A percentile compares a stretch with the other conserved stretches of the same genome.
These are phyloP conservation scores for Nysson spinosus DNA, from an alignment of 2,888 invertebrate species.

Conservation along the genomic window DNA sequence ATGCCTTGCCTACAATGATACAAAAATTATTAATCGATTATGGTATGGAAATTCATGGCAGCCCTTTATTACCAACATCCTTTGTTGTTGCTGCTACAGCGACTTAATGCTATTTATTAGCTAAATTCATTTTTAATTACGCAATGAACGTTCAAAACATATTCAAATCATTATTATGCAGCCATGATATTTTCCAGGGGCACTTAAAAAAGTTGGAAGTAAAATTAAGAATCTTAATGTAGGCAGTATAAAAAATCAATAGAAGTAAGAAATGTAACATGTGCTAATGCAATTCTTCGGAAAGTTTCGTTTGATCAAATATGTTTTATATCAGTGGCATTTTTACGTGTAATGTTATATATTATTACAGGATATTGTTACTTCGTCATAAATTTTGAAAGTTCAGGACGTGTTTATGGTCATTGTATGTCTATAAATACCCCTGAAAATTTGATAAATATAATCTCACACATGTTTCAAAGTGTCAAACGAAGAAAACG, in stretches of 20 bases:
- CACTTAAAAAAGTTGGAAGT: constrained; percentile 10
- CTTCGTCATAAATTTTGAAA: no score
- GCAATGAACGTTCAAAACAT: constrained; percentile 8
- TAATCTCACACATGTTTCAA: constrained; percentile 11
- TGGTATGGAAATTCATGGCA: constrained; percentile 31
- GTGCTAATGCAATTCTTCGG: constrained; percentile 26
- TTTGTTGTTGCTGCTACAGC: no score
- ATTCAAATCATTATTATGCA: constrained; percentile 1
- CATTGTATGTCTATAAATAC: background rate
- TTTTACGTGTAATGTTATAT: background rate
- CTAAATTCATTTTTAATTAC: background rate
- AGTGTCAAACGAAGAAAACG: constrained; percentile 25
- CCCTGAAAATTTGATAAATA: constrained; percentile 5
- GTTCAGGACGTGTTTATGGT: background rate
- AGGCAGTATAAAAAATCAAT: constrained; percentile 13
- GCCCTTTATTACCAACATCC: no score
- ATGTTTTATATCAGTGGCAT: background rate
- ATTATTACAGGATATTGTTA: no score
- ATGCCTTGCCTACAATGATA: constrained; percentile 56
- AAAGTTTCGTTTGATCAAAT: background rate
- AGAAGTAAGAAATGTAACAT: constrained; percentile 18
- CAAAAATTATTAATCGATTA: constrained; percentile 32
- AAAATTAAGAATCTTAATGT: constrained; percentile 12
- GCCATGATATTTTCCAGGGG: constrained; percentile 11
- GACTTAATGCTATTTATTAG: no score